Evolutionary conservation across 2,888 invertebrate genomes (phyloP), one percentile per base, ranked within the genome.

Genomic region (Neria commutata): DNA sequence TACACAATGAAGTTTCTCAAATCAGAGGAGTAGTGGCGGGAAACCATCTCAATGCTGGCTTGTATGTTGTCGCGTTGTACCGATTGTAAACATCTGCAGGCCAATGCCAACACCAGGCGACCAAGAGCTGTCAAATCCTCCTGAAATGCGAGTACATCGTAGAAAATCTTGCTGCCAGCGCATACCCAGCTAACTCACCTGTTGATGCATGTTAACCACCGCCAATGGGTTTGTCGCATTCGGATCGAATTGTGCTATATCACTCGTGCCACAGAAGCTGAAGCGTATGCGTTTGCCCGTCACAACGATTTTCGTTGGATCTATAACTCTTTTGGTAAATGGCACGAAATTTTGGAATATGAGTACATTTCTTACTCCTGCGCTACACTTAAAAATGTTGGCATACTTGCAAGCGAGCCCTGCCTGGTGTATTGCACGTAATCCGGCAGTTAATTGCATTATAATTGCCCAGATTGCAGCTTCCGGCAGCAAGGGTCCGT

Each of bases 401-500:
- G 16, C 42, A 61, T 74, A 87, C 87, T 86, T 86, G 86, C 86
- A 87, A 29, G 87, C 86, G 1, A 87, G 80, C 34, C 86, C 86
- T 29, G 87, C 86, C 34, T 85, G 88, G 83, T 99, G 98, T 67
- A 98, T 92, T 60, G 92, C 90, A 57, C 98, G 86, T 66, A 99
- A 84, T 1, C 95, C 98, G 2, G 96, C 94, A 26, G 95, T 95
- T 65, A 99, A 85, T 83, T 99, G 97, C 71, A 98, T 95, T 49
- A 98, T 89, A 71, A 96, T 91, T 69, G 92, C 92, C 98, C 98
- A 99, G 67, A 99, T 88, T 54, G 93, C 88, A 37, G 91, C 89
- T 80, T 98, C 98, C 0, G 96, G 91, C 64, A 98, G 85, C 78
- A 94, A 83, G 56, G 85, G 85, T 78, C 94, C 87, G 56, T 91